These are phyloP conservation scores for Scaptomyza pallida DNA, from an alignment of 1,140 invertebrate species.

Conservation along the genomic window DNA sequence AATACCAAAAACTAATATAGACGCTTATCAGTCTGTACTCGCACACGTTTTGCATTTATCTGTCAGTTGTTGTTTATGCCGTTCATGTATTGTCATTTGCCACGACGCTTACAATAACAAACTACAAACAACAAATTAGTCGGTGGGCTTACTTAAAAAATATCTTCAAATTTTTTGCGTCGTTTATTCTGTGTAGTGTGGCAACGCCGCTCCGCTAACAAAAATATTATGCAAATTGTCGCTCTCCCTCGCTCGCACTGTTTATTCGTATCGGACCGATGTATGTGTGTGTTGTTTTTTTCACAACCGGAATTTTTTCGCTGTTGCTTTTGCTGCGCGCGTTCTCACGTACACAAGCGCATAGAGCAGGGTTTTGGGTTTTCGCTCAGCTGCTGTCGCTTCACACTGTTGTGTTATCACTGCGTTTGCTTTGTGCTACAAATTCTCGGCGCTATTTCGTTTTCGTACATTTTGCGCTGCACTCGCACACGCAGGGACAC, in stretches of 20 bases:
- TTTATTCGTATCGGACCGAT: conserved; percentile 17
- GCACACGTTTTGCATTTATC: conserved; percentile 44
- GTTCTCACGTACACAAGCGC: conserved; percentile 69
- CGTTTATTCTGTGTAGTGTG: conserved; percentile 40
- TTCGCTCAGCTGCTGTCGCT: conserved; percentile 60
- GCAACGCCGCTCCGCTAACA: conserved; percentile 53
- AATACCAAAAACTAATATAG: conserved; percentile 7
- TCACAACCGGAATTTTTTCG: conserved; percentile 76
- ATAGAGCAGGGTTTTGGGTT: conserved; percentile 24
- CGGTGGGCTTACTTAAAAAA: neutral
- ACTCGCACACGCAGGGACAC: conserved; percentile 24
- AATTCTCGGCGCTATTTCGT: conserved; percentile 36
- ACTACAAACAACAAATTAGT: conserved; percentile 11
- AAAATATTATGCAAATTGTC: conserved; percentile 65
- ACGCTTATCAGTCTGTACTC: conserved; percentile 31
- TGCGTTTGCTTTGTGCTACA: conserved; percentile 71
- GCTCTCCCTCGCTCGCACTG: conserved; percentile 37
- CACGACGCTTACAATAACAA: conserved; percentile 43
- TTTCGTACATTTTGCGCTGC: conserved; percentile 62
- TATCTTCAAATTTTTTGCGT: conserved; percentile 20
- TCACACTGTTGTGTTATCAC: conserved; percentile 63
- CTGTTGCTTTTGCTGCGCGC: conserved; percentile 69
- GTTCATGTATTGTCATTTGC: conserved; percentile 9
- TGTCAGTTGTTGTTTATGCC: conserved; percentile 9
- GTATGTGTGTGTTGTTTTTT: conserved; percentile 42